Evolutionary conservation across 2,888 invertebrate species (phyloP).

Genomic region (Protodeltote pygarga): DNA sequence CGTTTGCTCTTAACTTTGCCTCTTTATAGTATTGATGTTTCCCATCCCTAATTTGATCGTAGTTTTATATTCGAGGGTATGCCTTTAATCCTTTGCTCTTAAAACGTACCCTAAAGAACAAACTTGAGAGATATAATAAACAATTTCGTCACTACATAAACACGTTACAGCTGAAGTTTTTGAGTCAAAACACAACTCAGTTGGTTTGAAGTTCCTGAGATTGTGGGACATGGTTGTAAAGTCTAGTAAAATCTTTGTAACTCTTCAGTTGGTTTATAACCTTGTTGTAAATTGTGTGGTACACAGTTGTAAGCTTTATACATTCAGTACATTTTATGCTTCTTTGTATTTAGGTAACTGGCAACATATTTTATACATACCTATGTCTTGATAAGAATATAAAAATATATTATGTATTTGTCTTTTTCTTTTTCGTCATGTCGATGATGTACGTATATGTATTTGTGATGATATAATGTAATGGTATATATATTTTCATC

Average conservation of each 20-base stretch:
- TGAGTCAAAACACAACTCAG: constrained; percentile 21
- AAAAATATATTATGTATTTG: no score
- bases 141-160: constrained; percentile 28
- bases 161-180: constrained; percentile 40
- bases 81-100: no score
- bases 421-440: no score
- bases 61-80: no score
- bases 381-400: no score
- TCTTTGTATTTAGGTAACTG: neutral
- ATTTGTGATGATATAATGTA: no score
- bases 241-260: constrained; percentile 16
- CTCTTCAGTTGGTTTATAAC: constrained; percentile 11
- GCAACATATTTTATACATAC: no score
- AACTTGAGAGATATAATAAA: constrained; percentile 18
- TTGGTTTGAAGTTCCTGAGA: constrained; percentile 20
- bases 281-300: constrained; percentile 17
- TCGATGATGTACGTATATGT: no score
- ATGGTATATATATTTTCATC: no score
- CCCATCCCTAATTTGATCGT: no score
- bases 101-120: constrained; percentile 3
- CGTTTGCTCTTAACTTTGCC: no score
- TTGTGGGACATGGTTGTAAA: constrained; percentile 20
- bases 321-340: neutral
- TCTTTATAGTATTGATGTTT: no score
- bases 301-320: neutral